Percentiles rank a stretch among this genome's conserved stretches.
Conservation (phyloP, 2,797 vertebrate species). For the Syngnathus rostellatus region DNA sequence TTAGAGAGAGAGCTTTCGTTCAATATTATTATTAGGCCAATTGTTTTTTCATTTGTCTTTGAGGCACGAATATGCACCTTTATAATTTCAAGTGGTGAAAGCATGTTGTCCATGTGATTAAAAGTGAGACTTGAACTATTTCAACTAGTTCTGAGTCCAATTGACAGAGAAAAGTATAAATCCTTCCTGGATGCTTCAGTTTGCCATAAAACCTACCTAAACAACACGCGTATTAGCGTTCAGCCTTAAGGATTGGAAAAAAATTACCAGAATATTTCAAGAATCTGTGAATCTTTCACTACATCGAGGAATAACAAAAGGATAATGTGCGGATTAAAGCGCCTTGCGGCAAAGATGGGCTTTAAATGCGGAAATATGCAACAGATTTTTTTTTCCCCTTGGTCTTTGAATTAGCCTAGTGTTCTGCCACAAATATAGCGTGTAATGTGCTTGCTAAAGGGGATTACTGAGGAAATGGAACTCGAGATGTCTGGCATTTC, state of each 20-base stretch:
- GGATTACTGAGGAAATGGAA: conserved; percentile 62
- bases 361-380: conserved; percentile 66
- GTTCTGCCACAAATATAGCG: conserved; percentile 51
- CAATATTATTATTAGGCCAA: neutral
- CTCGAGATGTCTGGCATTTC: conserved; percentile 55
- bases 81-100: neutral
- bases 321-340: conserved; percentile 65
- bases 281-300: conserved; percentile 61
- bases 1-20: neutral
- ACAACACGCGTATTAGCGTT: conserved; percentile 44
- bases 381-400: conserved; percentile 20
- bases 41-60: neutral
- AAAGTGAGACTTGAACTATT: neutral
- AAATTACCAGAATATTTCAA: conserved; percentile 53
- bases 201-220: conserved; percentile 34
- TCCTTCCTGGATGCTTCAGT: conserved; percentile 20
- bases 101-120: neutral
- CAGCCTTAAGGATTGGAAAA: conserved; percentile 49
- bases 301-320: conserved; percentile 59
- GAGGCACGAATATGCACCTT: neutral
- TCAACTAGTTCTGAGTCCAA: conserved; percentile 17
- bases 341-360: conserved; percentile 57
- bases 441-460: conserved; percentile 51
- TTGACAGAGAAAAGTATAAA: conserved; percentile 17
- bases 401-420: conserved; percentile 62